Conservation (phyloP, 2,888 invertebrate genomes). For the Neocrepidodera transversa region DNA sequence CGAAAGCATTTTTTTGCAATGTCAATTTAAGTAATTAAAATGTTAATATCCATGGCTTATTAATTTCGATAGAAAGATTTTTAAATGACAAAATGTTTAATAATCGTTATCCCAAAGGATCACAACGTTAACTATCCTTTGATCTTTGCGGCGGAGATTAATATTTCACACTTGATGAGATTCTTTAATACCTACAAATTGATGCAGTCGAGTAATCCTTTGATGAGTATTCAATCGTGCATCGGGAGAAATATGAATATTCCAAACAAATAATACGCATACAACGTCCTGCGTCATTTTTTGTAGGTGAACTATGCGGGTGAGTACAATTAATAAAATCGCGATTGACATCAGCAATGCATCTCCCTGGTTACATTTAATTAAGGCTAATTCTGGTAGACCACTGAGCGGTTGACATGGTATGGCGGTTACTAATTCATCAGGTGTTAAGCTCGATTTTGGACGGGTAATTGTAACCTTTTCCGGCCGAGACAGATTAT, state of each 20-base stretch:
- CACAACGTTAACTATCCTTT: conserved; percentile 15
- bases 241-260: conserved; percentile 27
- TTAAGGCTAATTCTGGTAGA: conserved; percentile 46
- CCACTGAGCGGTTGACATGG: conserved; percentile 45
- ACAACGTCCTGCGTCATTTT: conserved; percentile 27
- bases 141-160: conserved; percentile 29
- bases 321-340: conserved; percentile 21
- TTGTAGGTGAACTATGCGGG: conserved; percentile 21
- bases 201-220: conserved; percentile 29
- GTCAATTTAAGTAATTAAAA: too few relatives aligned
- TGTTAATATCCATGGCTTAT: too few relatives aligned
- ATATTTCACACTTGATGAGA: conserved; percentile 33
- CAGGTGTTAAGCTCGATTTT: conserved; percentile 56
- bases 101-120: conserved; percentile 19
- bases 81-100: conserved; percentile 9
- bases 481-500: conserved; percentile 52
- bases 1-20: too few relatives aligned
- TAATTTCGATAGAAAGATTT: too few relatives aligned
- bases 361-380: conserved; percentile 38
- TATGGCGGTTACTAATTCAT: conserved; percentile 53
- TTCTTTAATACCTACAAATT: conserved; percentile 30
- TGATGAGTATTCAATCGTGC: conserved; percentile 19
- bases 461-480: conserved; percentile 52
- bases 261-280: conserved; percentile 28
- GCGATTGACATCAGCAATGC: conserved; percentile 27